A percentile compares a stretch with the other conserved stretches of the same genome.
Evolutionary conservation across 2,888 invertebrate genomes (phyloP).

Genomic region (Neoaliturus tenellus): DNA sequence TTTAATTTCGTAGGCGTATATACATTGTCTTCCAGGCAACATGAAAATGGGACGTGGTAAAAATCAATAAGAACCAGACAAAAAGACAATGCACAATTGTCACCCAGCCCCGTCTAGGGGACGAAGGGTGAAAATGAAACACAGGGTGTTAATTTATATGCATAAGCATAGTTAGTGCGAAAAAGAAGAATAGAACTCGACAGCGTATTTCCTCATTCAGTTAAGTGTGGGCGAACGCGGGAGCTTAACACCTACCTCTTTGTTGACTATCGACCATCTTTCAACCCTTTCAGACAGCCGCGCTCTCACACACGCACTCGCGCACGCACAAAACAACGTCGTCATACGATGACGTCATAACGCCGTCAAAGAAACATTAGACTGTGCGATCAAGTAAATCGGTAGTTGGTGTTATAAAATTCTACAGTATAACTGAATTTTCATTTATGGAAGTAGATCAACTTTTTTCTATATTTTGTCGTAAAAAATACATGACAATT

Average conservation of each 20-base stretch:
- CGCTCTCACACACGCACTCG: background rate
- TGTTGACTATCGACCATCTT: constrained; percentile 24
- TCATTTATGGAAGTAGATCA: no score
- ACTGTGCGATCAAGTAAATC: no score
- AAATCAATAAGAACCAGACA: background rate
- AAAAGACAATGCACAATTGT: background rate
- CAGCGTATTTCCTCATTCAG: constrained; percentile 39
- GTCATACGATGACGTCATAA: no score
- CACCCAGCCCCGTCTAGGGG: background rate
- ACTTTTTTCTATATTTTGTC: no score
- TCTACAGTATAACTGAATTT: no score
- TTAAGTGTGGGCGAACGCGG: constrained; percentile 29
- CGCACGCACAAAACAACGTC: background rate
- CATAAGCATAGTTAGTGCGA: constrained; percentile 40
- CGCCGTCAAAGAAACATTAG: no score
- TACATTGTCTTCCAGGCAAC: no score
- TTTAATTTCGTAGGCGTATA: no score
- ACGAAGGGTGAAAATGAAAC: background rate
- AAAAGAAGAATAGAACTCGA: constrained; percentile 39
- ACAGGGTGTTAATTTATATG: constrained; percentile 35
- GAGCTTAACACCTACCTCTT: constrained; percentile 42
- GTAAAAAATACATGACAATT: no score
- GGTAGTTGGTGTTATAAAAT: no score
- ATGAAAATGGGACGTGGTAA: background rate
- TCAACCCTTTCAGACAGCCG: constrained; percentile 10